phyloP scores from a whole-genome alignment of 2,888 invertebrate species.

The Choristoneura rosaceana region DNA sequence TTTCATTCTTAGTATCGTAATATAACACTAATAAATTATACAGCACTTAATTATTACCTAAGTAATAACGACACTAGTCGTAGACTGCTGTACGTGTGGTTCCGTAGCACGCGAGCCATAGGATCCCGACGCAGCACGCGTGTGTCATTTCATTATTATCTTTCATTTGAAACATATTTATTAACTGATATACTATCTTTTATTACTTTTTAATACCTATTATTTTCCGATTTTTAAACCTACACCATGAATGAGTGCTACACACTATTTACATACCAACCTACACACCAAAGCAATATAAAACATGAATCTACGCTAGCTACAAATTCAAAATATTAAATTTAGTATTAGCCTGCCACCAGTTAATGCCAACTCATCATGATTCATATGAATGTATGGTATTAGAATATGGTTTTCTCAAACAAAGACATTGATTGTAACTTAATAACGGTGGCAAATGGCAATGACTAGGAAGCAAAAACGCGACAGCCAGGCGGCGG shows the following conservation, averaged over 20 bases:
- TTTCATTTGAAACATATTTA: background rate
- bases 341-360: slow-evolving; percentile 43
- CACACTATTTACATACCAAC: slow-evolving; percentile 3
- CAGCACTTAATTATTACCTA: background rate
- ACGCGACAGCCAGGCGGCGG: slow-evolving; percentile 15
- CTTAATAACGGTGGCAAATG: slow-evolving; percentile 38
- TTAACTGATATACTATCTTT: background rate
- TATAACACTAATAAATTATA: too few relatives aligned
- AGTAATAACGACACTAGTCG: background rate
- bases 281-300: slow-evolving; percentile 17
- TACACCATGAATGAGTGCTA: background rate
- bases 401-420: slow-evolving; percentile 6
- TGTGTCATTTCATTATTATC: background rate
- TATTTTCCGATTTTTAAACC: background rate
- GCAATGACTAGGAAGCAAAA: slow-evolving; percentile 38
- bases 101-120: background rate
- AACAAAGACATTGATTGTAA: background rate
- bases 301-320: slow-evolving; percentile 29
- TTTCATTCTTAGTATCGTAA: too few relatives aligned
- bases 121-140: background rate
- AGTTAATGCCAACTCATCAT: slow-evolving; percentile 45
- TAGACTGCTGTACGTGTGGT: background rate
- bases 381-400: slow-evolving; percentile 10
- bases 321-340: slow-evolving; percentile 7
- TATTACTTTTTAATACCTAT: background rate